A percentile compares a stretch with the other conserved stretches of the same genome.
Conservation (phyloP, 1,140 invertebrate genomes). For the Lamellibrachia luymesi region DNA sequence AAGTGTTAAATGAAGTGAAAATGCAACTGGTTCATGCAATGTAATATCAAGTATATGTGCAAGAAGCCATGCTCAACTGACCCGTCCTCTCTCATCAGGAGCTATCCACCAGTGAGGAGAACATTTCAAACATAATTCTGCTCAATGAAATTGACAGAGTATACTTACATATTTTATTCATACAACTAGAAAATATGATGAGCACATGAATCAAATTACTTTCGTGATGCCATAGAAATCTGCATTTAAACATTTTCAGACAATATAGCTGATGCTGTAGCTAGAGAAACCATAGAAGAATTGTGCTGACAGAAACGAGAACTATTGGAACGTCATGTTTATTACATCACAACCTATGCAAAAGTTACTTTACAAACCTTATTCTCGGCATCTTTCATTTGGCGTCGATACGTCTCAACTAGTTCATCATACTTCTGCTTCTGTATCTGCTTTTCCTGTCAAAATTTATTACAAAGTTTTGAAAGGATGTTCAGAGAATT, state of each 20-base stretch:
- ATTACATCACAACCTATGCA: neutral
- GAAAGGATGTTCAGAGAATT: neutral
- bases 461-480: constrained; percentile 10
- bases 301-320: neutral
- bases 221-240: neutral
- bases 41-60: neutral
- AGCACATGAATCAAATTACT: neutral
- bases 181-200: neutral
- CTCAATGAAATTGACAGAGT: neutral
- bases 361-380: constrained; percentile 33
- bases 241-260: neutral
- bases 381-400: constrained; percentile 39
- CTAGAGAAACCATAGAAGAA: neutral
- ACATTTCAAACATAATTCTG: neutral
- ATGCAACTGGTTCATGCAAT: neutral
- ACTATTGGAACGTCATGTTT: neutral
- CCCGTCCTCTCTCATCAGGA: neutral
- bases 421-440: constrained; percentile 51
- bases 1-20: too few relatives aligned
- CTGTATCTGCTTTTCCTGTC: constrained; percentile 49
- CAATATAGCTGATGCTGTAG: too few relatives aligned
- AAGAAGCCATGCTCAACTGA: neutral
- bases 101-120: neutral
- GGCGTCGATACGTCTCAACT: constrained; percentile 41
- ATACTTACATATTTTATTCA: neutral